Conservation (phyloP, 2,888 invertebrate genomes). For the Gandaritis pyraliata region DNA sequence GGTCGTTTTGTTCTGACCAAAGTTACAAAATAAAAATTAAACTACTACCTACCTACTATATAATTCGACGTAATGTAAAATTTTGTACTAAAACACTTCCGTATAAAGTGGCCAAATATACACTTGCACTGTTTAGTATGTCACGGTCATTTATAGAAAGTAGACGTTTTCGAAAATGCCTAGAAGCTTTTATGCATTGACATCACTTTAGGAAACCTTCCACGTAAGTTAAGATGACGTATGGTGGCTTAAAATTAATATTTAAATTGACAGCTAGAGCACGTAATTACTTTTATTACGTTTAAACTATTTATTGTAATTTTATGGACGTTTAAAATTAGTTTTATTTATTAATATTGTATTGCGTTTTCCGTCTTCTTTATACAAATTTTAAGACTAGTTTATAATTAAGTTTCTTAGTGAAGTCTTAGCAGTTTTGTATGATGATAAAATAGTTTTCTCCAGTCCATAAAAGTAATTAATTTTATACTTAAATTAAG, state of each 20-base stretch:
- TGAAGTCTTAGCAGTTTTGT: not conserved
- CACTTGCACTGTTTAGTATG: constrained; percentile 35
- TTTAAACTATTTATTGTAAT: constrained; percentile 40
- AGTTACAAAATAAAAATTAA: no score
- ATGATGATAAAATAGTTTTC: constrained; percentile 2
- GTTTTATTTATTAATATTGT: constrained; percentile 27
- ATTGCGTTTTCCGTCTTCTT: constrained; percentile 24
- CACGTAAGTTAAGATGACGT: constrained; percentile 30
- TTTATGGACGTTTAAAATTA: constrained; percentile 23
- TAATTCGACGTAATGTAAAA: not conserved
- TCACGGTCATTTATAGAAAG: constrained; percentile 36
- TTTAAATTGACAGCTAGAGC: constrained; percentile 6
- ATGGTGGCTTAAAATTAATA: constrained; percentile 1
- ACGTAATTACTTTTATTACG: constrained; percentile 9
- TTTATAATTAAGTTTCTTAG: not conserved
- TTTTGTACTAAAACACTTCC: constrained; percentile 31
- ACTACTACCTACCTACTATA: no score
- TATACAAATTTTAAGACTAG: constrained; percentile 2
- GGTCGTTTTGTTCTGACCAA: no score
- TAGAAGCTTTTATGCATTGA: constrained; percentile 28
- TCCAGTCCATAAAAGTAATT: constrained; percentile 18
- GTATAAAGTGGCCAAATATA: constrained; percentile 40
- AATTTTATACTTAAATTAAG: constrained; percentile 22
- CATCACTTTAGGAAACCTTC: constrained; percentile 17
- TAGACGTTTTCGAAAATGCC: constrained; percentile 38